Percentiles rank a stretch among this genome's conserved stretches.
Conservation (phyloP, 2,888 invertebrate species). For the Drosophila bunnanda region DNA sequence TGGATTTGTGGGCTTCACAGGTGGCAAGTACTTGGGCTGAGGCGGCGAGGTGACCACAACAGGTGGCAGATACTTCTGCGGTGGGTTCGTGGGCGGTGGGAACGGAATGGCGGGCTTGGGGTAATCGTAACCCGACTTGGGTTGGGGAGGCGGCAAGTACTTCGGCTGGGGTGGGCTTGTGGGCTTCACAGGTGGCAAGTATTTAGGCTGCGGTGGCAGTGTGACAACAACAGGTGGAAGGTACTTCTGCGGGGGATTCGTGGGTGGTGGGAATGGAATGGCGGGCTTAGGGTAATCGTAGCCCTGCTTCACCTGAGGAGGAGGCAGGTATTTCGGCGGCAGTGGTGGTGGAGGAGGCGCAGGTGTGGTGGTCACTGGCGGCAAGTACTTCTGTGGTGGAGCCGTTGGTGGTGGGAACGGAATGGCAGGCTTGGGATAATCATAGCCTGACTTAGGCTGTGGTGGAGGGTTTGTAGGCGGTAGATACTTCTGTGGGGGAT, state of each 20-base stretch:
- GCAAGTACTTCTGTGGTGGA: slow-evolving; percentile 43
- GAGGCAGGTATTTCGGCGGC: slow-evolving; percentile 44
- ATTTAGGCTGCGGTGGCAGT: slow-evolving; percentile 56
- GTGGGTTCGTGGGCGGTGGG: slow-evolving; percentile 48
- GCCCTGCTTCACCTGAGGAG: slow-evolving; percentile 31
- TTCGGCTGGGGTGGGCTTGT: slow-evolving; percentile 52
- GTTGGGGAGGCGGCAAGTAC: slow-evolving; percentile 48
- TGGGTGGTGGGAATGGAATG: slow-evolving; percentile 51
- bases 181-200: slow-evolving; percentile 55
- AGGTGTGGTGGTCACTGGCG: slow-evolving; percentile 51
- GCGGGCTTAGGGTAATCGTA: slow-evolving; percentile 51
- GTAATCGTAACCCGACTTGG: slow-evolving; percentile 50
- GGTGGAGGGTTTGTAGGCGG: neutral
- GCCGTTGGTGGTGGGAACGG: slow-evolving; percentile 47
- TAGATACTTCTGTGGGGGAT: slow-evolving; percentile 48
- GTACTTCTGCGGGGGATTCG: slow-evolving; percentile 46
- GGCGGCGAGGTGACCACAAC: slow-evolving; percentile 47
- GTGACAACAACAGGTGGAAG: slow-evolving; percentile 25
- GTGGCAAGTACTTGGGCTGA: slow-evolving; percentile 52
- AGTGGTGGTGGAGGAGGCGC: slow-evolving; percentile 30
- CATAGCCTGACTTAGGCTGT: slow-evolving; percentile 25
- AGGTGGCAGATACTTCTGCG: slow-evolving; percentile 54
- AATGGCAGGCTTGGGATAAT: slow-evolving; percentile 48
- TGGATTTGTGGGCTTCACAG: slow-evolving; percentile 35
- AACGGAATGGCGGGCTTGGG: slow-evolving; percentile 59